Evolutionary conservation across 2,888 invertebrate species (phyloP).

Genomic region (Gerris lacustris): DNA sequence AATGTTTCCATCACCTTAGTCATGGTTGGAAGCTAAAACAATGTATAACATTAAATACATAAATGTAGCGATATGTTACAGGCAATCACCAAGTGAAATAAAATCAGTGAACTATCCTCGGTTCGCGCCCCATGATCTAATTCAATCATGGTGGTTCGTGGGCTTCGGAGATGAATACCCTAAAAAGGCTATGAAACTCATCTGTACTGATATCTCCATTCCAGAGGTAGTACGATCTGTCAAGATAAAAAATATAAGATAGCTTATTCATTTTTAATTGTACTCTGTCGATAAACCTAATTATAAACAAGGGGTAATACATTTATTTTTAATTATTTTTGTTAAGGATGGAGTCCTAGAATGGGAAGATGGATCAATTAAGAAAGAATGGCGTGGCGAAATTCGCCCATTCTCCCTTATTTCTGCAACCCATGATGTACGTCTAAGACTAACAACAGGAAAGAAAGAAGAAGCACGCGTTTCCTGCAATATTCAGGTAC

Average conservation of each 20-base stretch:
- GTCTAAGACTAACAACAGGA: not conserved
- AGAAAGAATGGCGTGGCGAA: not conserved
- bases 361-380: not conserved
- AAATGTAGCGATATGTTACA: not conserved
- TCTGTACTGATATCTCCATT: not conserved
- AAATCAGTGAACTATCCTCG: not conserved
- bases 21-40: too few species aligned
- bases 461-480: not conserved
- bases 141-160: not conserved
- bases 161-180: not conserved
- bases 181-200: not conserved
- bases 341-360: not conserved
- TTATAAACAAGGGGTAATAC: too few species aligned
- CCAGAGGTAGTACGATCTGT: not conserved
- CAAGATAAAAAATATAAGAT: too few species aligned
- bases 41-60: too few species aligned
- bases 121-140: not conserved
- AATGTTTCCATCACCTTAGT: too few species aligned
- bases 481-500: not conserved
- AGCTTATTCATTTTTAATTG: too few species aligned
- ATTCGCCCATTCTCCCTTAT: not conserved
- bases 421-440: not conserved
- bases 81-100: not conserved
- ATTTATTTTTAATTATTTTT: too few species aligned
- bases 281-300: too few species aligned